A percentile compares a stretch with the other conserved stretches of the same genome.
phyloP scores from a whole-genome alignment of 2,797 vertebrate genomes.

The Steatocranus sp. region DNA sequence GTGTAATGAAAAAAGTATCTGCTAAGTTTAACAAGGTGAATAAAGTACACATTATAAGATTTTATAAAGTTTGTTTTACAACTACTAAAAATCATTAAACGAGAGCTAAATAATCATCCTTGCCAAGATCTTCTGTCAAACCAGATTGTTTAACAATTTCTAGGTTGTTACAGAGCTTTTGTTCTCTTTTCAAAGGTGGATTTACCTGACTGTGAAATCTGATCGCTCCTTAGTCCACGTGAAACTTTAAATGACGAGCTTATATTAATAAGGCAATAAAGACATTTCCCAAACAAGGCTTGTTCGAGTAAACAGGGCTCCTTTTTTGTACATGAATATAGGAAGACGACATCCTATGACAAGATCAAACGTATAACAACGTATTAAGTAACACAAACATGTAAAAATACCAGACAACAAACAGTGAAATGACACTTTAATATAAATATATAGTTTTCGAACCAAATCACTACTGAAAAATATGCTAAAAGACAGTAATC shows the following conservation, averaged over 20 bases:
- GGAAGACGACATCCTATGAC: not conserved
- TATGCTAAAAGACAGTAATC: not conserved
- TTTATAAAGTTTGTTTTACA: not conserved
- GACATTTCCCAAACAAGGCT: not conserved
- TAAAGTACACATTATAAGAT: not conserved
- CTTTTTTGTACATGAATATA: not conserved
- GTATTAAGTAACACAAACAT: not conserved
- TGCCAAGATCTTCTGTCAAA: not conserved
- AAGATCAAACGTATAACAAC: not conserved
- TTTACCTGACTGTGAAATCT: slow-evolving; percentile 43
- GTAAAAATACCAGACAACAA: not conserved
- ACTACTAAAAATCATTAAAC: not conserved
- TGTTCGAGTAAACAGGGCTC: not conserved
- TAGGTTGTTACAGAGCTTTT: not conserved
- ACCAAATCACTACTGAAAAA: not conserved
- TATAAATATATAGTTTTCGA: not conserved
- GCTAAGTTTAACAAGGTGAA: too few species aligned
- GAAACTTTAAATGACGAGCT: slow-evolving; percentile 9
- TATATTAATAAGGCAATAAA: not conserved
- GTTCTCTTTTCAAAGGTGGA: slow-evolving; percentile 26
- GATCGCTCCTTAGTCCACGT: slow-evolving; percentile 26
- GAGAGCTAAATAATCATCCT: not conserved
- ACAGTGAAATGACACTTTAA: not conserved
- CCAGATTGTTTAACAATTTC: not conserved
- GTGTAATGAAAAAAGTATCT: not conserved